Percentiles rank a stretch among this genome's conserved stretches.
phyloP scores from a whole-genome alignment of 2,797 vertebrate genomes.

The Cossypha heuglini region DNA sequence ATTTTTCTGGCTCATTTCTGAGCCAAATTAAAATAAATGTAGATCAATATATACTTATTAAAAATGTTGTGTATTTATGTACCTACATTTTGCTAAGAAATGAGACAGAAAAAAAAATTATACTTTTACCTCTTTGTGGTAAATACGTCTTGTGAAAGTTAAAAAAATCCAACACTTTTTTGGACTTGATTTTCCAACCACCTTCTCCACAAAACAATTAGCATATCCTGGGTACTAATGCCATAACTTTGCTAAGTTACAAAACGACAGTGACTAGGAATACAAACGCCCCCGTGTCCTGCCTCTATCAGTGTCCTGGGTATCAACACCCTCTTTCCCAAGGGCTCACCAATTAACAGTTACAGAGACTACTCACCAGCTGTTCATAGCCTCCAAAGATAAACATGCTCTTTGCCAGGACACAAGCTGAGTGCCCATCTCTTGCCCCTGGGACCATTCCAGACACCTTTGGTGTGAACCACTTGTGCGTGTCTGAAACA shows the following conservation, averaged over 20 bases:
- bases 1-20: not conserved
- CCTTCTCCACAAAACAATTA: not conserved
- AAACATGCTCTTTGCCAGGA: slow-evolving; percentile 93
- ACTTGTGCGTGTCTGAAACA: slow-evolving; percentile 88
- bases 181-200: not conserved
- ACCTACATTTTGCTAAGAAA: not conserved
- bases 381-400: slow-evolving; percentile 98
- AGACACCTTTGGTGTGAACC: slow-evolving; percentile 91
- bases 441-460: slow-evolving; percentile 92
- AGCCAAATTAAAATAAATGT: not conserved
- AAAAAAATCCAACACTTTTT: not conserved
- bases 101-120: not conserved
- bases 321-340: not conserved
- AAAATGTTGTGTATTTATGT: not conserved
- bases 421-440: slow-evolving; percentile 95
- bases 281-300: not conserved
- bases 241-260: not conserved
- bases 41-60: not conserved
- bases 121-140: not conserved
- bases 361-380: slow-evolving; percentile 82
- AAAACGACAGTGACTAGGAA: not conserved
- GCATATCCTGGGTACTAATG: not conserved
- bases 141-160: not conserved
- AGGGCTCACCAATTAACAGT: not conserved
- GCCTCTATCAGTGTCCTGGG: not conserved